Percentiles rank a stretch among this genome's conserved stretches.
Conservation (phyloP, 2,113 vertebrate species). For the Megaptera novaeangliae region DNA sequence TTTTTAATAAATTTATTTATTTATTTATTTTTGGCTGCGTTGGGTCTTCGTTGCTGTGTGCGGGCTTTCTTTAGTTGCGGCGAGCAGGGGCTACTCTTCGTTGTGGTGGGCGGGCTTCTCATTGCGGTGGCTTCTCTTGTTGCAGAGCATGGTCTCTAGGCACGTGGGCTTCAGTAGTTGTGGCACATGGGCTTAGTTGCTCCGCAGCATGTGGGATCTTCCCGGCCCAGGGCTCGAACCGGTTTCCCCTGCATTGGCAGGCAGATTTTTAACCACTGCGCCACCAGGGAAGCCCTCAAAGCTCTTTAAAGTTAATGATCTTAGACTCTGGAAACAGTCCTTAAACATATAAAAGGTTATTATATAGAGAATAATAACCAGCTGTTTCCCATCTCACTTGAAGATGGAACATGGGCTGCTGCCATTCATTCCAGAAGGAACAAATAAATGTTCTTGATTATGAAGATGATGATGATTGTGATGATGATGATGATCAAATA, state of each 20-base stretch:
- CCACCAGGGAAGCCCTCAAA: background rate
- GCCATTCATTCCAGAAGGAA: background rate
- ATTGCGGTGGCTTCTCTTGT: too few species aligned
- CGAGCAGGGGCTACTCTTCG: too few species aligned
- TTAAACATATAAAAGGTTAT: slow-evolving; percentile 40
- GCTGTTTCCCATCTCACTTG: background rate
- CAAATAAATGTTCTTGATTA: background rate
- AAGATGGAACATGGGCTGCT: background rate
- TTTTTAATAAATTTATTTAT: too few species aligned
- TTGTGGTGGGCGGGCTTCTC: too few species aligned
- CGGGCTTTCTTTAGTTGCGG: too few species aligned
- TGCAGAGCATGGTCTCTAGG: too few species aligned
- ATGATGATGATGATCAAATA: background rate
- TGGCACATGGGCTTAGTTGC: too few species aligned
- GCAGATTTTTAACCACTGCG: background rate
- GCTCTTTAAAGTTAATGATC: slow-evolving; percentile 52
- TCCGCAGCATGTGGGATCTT: background rate
- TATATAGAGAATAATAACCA: slow-evolving; percentile 11
- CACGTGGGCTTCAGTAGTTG: too few species aligned
- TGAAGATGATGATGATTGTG: background rate
- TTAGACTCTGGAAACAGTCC: slow-evolving; percentile 37
- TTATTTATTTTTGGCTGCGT: too few species aligned
- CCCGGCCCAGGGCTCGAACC: background rate
- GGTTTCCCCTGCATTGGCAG: background rate
- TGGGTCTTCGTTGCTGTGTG: too few species aligned